Base-by-base conservation (phyloP, 2,113 vertebrate species). In the Vidua macroura region DNA sequence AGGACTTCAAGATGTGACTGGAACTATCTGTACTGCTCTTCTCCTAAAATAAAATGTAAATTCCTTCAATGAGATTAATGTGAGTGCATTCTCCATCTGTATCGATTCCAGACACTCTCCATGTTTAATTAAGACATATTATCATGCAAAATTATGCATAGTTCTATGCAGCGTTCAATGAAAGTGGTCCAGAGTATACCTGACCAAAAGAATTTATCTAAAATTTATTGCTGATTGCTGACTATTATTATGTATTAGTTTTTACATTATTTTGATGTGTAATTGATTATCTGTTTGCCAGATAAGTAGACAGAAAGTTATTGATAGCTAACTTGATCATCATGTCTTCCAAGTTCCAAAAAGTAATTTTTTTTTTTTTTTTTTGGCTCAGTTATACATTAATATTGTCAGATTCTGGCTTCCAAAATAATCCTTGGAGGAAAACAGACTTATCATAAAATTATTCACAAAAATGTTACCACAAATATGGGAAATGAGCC, bases 41-140 rank as follows among this genome's bases (percentile, higher is more conserved):
- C 83, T 74, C 73, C 31, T 64, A 84, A 95, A 93, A 94, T 90
- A 90, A 88, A 90, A 53, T 6, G 13, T 51, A 74, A 83, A 75
- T 64, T 91, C 63, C 74, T 94, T 82, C 66, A 59, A 18, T 69
- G 68, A 76, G 51, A 64, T 94, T 92, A 94, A 95, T 72, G 73
- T 33, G n/a, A 92, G 83, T 43, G 31, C 60, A 86, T 83, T 93
- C 31, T 83, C 44, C 53, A 43, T 58, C 60, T 75, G 22, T 81
- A 95, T 88, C 0, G 64, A 96, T 95, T 92, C 56, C 66, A 90
- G 60, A 90, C 88, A 75, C 35, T 64, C 53, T 77, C 62, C 43
- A 27, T 75, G 19, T 78, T 93, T 90, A 92, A 96, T 94, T 94
- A 94, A 90, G 86, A 89, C 7, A 44, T 11, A 51, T 41, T 82